Evolutionary conservation across 2,888 invertebrate genomes (phyloP).

Genomic region (Lordiphosa andalusiaca): DNA sequence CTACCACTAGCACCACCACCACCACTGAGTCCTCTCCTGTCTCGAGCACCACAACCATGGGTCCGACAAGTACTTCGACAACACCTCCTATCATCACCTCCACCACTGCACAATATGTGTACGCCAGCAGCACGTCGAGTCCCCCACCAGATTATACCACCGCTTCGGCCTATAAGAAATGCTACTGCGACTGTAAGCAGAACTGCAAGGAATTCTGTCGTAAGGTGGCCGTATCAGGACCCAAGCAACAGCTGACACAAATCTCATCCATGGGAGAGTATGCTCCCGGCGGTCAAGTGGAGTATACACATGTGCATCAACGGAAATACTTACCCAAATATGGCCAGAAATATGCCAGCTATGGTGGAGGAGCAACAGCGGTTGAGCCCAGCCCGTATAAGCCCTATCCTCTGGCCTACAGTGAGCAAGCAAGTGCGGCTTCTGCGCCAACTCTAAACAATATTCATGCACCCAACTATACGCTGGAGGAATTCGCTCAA

Average conservation of each 20-base stretch:
- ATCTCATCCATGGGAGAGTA: slow-evolving; percentile 53
- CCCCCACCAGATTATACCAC: slow-evolving; percentile 13
- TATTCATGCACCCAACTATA: slow-evolving; percentile 60
- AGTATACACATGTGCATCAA: slow-evolving; percentile 65
- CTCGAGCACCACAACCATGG: background rate
- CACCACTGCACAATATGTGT: slow-evolving; percentile 1
- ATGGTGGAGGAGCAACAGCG: slow-evolving; percentile 3
- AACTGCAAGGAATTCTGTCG: slow-evolving; percentile 76
- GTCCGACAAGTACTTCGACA: slow-evolving; percentile 2
- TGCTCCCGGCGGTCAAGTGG: slow-evolving; percentile 57
- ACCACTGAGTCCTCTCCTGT: background rate
- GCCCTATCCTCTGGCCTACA: slow-evolving; percentile 49
- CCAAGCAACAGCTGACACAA: slow-evolving; percentile 65
- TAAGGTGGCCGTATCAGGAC: slow-evolving; percentile 52
- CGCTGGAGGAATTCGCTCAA: slow-evolving; percentile 57
- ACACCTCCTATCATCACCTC: background rate
- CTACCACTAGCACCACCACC: slow-evolving; percentile 3
- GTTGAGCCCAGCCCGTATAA: slow-evolving; percentile 21
- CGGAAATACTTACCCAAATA: slow-evolving; percentile 57
- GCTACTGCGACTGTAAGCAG: slow-evolving; percentile 74
- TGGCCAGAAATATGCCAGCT: slow-evolving; percentile 15
- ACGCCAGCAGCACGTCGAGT: slow-evolving; percentile 5
- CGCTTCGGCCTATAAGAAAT: slow-evolving; percentile 52
- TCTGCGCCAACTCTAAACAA: slow-evolving; percentile 36
- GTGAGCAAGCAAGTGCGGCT: slow-evolving; percentile 15